Base-by-base conservation (phyloP, 2,888 invertebrate genomes). In the Caenorhabditis macrosperma region DNA sequence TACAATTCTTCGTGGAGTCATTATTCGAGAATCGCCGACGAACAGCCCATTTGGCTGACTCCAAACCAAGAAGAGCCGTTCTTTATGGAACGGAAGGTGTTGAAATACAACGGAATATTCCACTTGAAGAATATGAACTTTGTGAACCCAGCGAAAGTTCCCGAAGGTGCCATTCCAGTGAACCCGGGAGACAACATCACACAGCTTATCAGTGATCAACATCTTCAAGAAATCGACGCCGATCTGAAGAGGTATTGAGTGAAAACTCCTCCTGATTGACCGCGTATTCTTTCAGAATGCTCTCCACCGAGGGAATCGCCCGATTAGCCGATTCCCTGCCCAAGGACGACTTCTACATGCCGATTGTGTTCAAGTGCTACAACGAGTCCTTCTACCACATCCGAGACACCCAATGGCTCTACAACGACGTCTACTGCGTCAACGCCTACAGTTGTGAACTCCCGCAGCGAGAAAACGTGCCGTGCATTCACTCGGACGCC, bases 291-390 rank as follows among this genome's bases (percentile, higher is more conserved):
- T 72, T 46, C 26, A 57, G 59, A 67, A 60, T 50, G 35, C 41
- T 67, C 3, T 50, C 60, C 38, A 59, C 60, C 17, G 63, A 63
- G 12, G 50, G 44, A 10, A 59, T 76, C 10, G 35, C 54, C 28
- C 7, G 41, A 30, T 38, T 68, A 9, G 55, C 63, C 7, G 22
- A 35, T n/a, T 63, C 57, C 4, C 69, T 79, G 0, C 74, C 74
- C 10, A 52, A 35, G 17, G 64, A 64, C 26, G 67, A 75, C 28
- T 74, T 35, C 54, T 79, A 79, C 66, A 74, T 75, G 64, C 67
- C 55, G 15, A 72, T 79, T 15, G 66, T 78, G 9, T 74, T 74
- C 68, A 78, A 78, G 22, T 78, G 78, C 61, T 78, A 78, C 63
- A 72, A 75, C 24, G 66, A 75, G 38, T 66, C 64, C 0, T 75